Conservation (phyloP, 2,888 invertebrate species). For the Caenorhabditis auriculariae region DNA sequence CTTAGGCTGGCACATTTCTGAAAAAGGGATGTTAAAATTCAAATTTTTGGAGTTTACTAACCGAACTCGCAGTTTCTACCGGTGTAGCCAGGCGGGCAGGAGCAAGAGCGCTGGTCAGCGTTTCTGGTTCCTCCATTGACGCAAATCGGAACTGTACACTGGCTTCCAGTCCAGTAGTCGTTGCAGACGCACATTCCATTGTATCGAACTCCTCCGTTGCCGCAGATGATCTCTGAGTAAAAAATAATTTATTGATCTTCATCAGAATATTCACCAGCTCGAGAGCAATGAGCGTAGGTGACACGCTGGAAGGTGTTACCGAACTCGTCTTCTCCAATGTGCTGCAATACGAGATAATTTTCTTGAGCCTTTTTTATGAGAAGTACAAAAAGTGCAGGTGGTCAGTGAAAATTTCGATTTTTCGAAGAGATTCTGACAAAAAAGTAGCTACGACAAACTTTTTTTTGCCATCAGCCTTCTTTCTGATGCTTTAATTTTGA, state of each 20-base stretch:
- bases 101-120: conserved; percentile 23
- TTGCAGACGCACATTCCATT: conserved; percentile 48
- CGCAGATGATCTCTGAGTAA: conserved; percentile 27
- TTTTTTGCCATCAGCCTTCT: too few species aligned
- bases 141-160: conserved; percentile 42
- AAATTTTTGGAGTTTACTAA: not conserved
- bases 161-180: conserved; percentile 47
- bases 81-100: conserved; percentile 38
- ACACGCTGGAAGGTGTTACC: conserved; percentile 53
- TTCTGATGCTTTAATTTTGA: too few species aligned
- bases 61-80: conserved; percentile 42
- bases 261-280: conserved; percentile 1
- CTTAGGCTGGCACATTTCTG: conserved; percentile 21
- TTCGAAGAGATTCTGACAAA: too few species aligned
- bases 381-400: not conserved
- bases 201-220: conserved; percentile 45
- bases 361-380: too few species aligned
- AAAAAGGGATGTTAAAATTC: not conserved
- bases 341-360: too few species aligned
- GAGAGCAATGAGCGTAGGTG: conserved; percentile 31
- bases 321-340: conserved; percentile 51
- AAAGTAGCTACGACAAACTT: too few species aligned
- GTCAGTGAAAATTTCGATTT: too few species aligned
- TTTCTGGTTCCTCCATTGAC: conserved; percentile 48
- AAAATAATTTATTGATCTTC: not conserved